phyloP scores from a whole-genome alignment of 2,888 invertebrate species.

The Lagria hirta region DNA sequence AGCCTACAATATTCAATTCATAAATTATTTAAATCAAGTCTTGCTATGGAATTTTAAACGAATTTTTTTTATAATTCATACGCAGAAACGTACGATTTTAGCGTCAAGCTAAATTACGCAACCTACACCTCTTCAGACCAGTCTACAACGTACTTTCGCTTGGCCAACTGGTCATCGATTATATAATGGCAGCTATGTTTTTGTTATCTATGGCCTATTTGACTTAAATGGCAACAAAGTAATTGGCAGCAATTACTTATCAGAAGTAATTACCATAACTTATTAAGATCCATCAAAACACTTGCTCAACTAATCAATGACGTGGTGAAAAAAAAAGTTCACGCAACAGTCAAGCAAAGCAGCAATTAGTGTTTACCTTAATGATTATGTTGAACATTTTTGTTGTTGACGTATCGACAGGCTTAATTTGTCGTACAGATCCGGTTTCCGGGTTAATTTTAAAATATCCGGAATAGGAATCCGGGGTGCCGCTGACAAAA shows the following conservation, averaged over 20 bases:
- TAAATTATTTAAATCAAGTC: neutral
- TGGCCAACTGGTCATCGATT: no score
- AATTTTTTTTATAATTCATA: neutral
- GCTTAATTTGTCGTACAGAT: constrained; percentile 75
- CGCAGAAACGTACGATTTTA: neutral
- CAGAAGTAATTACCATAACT: constrained; percentile 8
- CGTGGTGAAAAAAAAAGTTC: neutral
- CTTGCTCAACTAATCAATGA: neutral
- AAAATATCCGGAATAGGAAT: constrained; percentile 77
- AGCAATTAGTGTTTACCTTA: constrained; percentile 59
- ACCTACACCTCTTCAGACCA: no score
- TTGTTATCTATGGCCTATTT: constrained; percentile 14
- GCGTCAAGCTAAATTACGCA: neutral
- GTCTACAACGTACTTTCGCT: no score
- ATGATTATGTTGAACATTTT: constrained; percentile 81
- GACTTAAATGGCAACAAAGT: constrained; percentile 1
- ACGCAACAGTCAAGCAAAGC: neutral
- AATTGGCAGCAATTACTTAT: constrained; percentile 13
- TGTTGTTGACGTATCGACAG: constrained; percentile 76
- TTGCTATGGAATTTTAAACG: constrained; percentile 1
- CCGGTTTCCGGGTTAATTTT: constrained; percentile 79
- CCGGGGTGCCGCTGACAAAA: constrained; percentile 78
- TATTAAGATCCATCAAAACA: constrained; percentile 9
- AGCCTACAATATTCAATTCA: constrained; percentile 55
- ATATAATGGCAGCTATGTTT: no score